phyloP scores from a whole-genome alignment of 53 echinoderm and acorn worm genomes.

The Crossaster papposus region DNA sequence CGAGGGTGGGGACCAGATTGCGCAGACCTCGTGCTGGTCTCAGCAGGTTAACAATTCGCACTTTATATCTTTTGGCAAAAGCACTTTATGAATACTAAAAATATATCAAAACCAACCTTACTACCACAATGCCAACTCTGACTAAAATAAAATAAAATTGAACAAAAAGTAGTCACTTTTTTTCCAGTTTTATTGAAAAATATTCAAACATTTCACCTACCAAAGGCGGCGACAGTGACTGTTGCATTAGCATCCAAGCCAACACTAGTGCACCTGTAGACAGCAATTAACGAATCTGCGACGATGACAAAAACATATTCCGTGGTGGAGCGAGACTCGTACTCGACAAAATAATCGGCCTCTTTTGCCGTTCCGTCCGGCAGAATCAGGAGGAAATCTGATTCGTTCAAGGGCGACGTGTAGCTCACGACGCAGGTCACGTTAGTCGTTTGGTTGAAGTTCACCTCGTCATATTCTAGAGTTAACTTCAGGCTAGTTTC shows the following conservation, averaged over 20 bases:
- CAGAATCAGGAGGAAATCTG: conserved; percentile 18
- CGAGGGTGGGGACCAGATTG: too few species aligned
- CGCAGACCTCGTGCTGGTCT: too few species aligned
- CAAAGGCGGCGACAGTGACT: conserved; percentile 7
- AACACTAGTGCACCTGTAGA: conserved; percentile 8
- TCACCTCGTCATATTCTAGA: background rate
- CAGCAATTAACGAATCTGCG: background rate
- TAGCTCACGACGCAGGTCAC: conserved; percentile 29
- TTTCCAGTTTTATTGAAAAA: background rate
- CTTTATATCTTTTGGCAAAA: too few species aligned
- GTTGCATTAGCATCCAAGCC: background rate
- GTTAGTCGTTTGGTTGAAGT: conserved; percentile 32
- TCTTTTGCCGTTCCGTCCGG: conserved; percentile 3
- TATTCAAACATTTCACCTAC: background rate
- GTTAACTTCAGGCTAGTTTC: background rate
- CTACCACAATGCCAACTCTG: too few species aligned
- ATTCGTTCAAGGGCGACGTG: background rate
- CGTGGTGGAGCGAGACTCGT: background rate
- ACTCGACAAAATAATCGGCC: conserved; percentile 28
- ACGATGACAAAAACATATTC: conserved; percentile 43
- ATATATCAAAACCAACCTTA: too few species aligned
- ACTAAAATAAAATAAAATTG: background rate
- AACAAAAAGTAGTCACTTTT: background rate
- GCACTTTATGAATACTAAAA: too few species aligned
- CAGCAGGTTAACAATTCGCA: too few species aligned